Evolutionary conservation across 2,888 invertebrate genomes (phyloP).

Genomic region (Lamproptera curius): DNA sequence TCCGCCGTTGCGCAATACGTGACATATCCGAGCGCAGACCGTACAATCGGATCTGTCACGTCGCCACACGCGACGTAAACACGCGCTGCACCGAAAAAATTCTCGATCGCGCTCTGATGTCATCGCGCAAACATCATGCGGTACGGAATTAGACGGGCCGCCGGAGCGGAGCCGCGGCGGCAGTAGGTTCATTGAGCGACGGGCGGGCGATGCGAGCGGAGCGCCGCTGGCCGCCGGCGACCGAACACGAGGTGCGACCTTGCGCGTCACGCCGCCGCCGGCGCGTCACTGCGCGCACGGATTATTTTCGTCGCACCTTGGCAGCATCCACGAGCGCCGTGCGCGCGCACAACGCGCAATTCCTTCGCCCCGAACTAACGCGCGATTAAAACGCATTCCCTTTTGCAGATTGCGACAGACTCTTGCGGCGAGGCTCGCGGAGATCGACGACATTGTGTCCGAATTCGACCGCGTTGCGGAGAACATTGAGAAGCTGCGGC

Average conservation of each 20-base stretch:
- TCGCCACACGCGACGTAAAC: slow-evolving; percentile 69
- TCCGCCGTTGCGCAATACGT: slow-evolving; percentile 34
- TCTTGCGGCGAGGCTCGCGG: slow-evolving; percentile 85
- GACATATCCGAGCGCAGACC: slow-evolving; percentile 25
- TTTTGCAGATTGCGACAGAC: slow-evolving; percentile 87
- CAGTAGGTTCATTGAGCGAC: slow-evolving; percentile 71
- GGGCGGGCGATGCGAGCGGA: slow-evolving; percentile 74
- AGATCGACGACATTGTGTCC: slow-evolving; percentile 85
- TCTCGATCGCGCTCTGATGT: slow-evolving; percentile 66
- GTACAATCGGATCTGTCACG: slow-evolving; percentile 38
- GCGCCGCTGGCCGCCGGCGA: slow-evolving; percentile 68
- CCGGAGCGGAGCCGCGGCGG: slow-evolving; percentile 19
- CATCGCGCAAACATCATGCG: slow-evolving; percentile 69
- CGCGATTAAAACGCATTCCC: slow-evolving; percentile 39
- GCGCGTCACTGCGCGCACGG: slow-evolving; percentile 62
- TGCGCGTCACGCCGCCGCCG: slow-evolving; percentile 53
- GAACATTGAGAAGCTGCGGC: slow-evolving; percentile 83
- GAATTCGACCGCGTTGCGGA: slow-evolving; percentile 86
- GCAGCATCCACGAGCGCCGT: slow-evolving; percentile 56
- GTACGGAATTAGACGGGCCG: slow-evolving; percentile 67
- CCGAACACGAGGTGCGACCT: slow-evolving; percentile 73
- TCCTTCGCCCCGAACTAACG: slow-evolving; percentile 40
- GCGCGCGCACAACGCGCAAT: slow-evolving; percentile 44
- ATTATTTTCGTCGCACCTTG: slow-evolving; percentile 74
- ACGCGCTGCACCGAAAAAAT: slow-evolving; percentile 62